phyloP scores from a whole-genome alignment of 1,140 invertebrate species.

The Pseudomyrmex gracilis region DNA sequence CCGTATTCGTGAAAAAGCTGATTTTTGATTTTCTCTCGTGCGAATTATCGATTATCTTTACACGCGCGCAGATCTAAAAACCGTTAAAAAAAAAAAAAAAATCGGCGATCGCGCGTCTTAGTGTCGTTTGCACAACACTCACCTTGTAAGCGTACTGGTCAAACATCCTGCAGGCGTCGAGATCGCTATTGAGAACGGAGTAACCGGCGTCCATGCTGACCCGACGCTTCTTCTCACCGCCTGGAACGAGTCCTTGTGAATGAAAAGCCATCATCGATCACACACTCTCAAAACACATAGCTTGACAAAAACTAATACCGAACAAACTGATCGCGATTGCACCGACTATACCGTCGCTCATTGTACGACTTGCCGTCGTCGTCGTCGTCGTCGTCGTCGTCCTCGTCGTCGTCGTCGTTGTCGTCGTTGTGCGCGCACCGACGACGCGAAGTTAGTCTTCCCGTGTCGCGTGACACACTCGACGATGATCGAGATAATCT shows the following conservation, averaged over 20 bases:
- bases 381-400: constrained; percentile 4
- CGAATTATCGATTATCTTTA: neutral
- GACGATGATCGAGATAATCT: neutral
- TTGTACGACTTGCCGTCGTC: constrained; percentile 64
- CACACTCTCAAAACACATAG: constrained; percentile 46
- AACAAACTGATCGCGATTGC: constrained; percentile 83
- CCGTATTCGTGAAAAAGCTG: no score
- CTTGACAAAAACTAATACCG: constrained; percentile 72
- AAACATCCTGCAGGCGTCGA: constrained; percentile 89
- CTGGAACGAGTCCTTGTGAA: constrained; percentile 77
- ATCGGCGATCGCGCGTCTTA: neutral
- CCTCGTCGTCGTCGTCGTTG: constrained; percentile 12
- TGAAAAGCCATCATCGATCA: constrained; percentile 60
- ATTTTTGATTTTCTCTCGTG: no score
- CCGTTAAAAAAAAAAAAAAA: neutral
- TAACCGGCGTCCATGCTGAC: constrained; percentile 88
- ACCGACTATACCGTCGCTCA: constrained; percentile 83
- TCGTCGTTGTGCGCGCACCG: no score
- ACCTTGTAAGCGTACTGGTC: constrained; percentile 90
- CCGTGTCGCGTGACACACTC: constrained; percentile 12
- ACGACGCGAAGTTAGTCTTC: no score
- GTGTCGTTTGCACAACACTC: constrained; percentile 64
- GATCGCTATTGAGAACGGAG: constrained; percentile 87
- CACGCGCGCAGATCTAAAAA: no score
- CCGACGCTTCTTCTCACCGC: constrained; percentile 79